A percentile compares a stretch with the other conserved stretches of the same genome.
Conservation (phyloP, 2,888 invertebrate species). For the Acanthosepion esculentum region DNA sequence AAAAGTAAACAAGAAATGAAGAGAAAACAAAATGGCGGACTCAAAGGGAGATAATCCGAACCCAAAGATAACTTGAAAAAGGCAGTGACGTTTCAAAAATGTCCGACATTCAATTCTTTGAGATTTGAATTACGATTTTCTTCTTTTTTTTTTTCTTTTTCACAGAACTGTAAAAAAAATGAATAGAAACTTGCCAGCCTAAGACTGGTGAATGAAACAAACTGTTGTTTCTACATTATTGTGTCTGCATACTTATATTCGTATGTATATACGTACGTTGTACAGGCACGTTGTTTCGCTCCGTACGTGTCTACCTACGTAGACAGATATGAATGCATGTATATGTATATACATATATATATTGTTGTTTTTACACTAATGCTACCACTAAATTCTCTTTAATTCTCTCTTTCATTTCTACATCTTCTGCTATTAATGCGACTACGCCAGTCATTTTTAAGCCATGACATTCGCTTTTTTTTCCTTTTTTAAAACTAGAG, state of each 20-base stretch:
- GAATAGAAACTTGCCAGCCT: neutral
- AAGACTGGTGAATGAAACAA: neutral
- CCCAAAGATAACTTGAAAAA: neutral
- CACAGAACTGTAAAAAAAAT: neutral
- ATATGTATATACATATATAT: constrained; percentile 33
- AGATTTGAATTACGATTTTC: neutral
- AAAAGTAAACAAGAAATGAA: neutral
- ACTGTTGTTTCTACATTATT: neutral
- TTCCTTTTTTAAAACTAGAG: neutral
- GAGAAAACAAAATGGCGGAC: neutral
- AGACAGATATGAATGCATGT: neutral
- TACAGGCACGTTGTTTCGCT: constrained; percentile 33
- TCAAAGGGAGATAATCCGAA: neutral
- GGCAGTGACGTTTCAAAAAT: neutral
- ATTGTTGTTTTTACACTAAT: constrained; percentile 13
- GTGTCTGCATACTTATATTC: neutral
- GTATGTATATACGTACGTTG: neutral
- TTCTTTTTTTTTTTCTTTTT: neutral
- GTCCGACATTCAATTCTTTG: neutral
- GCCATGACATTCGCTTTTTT: constrained; percentile 4
- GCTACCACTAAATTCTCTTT: constrained; percentile 15
- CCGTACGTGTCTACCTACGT: neutral
- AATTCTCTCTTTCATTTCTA: neutral
- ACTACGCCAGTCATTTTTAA: neutral
- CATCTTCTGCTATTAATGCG: neutral